Conservation (phyloP, 2,888 invertebrate genomes). For the Agrotis ipsilon region DNA sequence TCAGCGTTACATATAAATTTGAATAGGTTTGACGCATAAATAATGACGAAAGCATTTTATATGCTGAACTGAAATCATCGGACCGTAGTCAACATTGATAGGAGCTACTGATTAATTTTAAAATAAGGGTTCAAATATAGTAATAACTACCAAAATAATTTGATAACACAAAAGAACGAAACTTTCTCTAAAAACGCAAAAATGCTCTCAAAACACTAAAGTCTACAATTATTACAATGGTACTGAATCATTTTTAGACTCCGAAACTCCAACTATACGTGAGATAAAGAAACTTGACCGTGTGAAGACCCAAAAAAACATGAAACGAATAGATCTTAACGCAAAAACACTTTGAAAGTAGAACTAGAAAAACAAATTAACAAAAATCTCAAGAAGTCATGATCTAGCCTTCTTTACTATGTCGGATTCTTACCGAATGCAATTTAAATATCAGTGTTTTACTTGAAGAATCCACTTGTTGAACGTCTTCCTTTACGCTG, state of each 20-base stretch:
- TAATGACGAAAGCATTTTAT: not conserved
- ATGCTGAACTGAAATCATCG: not conserved
- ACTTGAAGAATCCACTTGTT: not conserved
- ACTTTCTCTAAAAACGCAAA: too few relatives aligned
- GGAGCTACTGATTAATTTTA: not conserved
- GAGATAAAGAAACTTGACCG: not conserved
- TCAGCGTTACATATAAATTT: constrained; percentile 10
- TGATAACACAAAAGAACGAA: too few relatives aligned
- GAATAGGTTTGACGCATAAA: not conserved
- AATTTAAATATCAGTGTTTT: not conserved
- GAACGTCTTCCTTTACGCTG: not conserved
- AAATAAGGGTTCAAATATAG: too few relatives aligned
- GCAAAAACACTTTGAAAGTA: not conserved
- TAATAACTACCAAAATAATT: too few relatives aligned
- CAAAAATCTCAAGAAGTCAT: too few relatives aligned
- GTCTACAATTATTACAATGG: too few relatives aligned
- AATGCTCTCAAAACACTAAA: too few relatives aligned
- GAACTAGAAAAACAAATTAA: not conserved
- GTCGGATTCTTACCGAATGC: not conserved
- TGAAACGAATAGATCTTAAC: not conserved
- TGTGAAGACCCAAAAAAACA: not conserved
- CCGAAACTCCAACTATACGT: too few relatives aligned
- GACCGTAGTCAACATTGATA: not conserved
- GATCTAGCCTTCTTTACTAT: not conserved
- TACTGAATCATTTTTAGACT: too few relatives aligned